Base-by-base conservation (phyloP, 2,113 vertebrate genomes). In the Phrynosoma platyrhinos region DNA sequence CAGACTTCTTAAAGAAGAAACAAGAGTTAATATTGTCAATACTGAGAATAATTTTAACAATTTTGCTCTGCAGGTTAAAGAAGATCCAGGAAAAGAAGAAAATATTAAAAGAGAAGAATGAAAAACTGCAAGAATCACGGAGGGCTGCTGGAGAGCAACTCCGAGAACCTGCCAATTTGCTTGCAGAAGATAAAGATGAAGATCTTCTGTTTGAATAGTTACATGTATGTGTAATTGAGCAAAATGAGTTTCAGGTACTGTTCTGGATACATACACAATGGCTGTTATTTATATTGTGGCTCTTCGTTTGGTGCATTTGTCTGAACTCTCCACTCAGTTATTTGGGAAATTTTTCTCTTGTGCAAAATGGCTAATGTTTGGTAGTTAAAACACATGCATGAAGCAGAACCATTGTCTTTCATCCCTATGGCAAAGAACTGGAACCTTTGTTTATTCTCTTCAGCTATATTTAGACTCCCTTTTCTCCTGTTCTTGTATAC, bases 71-170 rank as follows among this genome's bases (percentile, higher is more conserved):
- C 90, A 99, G 99, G 94, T 97, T 99, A 96, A 99, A 99, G 96
- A 99, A 99, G 95, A 99, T 99, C 92, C 99, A 99, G 85, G 99
- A 99, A 95, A 99, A 99, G 97, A 99, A 99, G 95, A 99, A 99
- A 94, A 97, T 98, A 93, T 94, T 98, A 84, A 98, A 98, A 93
- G 98, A 98, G 92, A 98, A 94, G 93, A 98, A 96, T 0, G 98
- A 99, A 64, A 94, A 94, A 93, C 98, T 98, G 91, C 97, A 97
- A 69, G 98, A 97, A 0, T 92, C 93, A 8, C 97, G 97, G 5
- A 92, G 97, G 90, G 96, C 97, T 90, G 88, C 96, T 95, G 94
- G 98, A 88, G 97, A 95, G 84, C 96, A 98, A 12, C 14, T 58
- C 90, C 72, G 8, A 0, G 99, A 99, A 90, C 98, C 98, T 30